These are phyloP conservation scores for Polymixis lichenea DNA, from an alignment of 2,888 invertebrate species.

Conservation along the genomic window DNA sequence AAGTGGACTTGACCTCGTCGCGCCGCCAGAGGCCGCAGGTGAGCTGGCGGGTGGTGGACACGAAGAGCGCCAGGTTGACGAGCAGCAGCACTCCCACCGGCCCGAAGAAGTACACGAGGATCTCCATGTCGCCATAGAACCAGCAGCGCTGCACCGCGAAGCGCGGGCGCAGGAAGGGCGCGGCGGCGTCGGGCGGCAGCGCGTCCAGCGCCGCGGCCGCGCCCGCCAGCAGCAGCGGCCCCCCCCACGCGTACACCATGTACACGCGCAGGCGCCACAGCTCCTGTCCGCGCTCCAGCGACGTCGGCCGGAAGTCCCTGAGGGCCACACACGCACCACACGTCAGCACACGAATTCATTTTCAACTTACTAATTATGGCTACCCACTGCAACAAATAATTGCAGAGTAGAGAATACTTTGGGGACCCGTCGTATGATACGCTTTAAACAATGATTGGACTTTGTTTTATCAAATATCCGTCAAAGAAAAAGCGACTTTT, in stretches of 20 bases:
- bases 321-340: conserved; percentile 28
- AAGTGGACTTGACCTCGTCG: conserved; percentile 96
- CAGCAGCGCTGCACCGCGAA: conserved; percentile 95
- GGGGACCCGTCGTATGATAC: not conserved
- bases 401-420: not conserved
- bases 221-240: conserved; percentile 94
- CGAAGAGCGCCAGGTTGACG: conserved; percentile 95
- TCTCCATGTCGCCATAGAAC: conserved; percentile 96
- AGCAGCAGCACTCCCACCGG: conserved; percentile 95
- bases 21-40: conserved; percentile 97
- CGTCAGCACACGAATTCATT: conserved; percentile 5
- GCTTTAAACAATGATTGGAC: not conserved
- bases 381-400: not conserved
- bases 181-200: conserved; percentile 90
- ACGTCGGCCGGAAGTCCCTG: conserved; percentile 96
- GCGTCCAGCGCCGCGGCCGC: conserved; percentile 94
- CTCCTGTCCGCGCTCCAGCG: conserved; percentile 96
- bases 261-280: conserved; percentile 94
- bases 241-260: conserved; percentile 96
- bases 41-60: conserved; percentile 95
- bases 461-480: not conserved
- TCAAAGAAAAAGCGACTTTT: not conserved
- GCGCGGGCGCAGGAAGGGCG: conserved; percentile 93
- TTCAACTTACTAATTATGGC: not conserved
- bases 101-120: conserved; percentile 96